phyloP scores from a whole-genome alignment of 2,888 invertebrate species.

The Drosophila recens region DNA sequence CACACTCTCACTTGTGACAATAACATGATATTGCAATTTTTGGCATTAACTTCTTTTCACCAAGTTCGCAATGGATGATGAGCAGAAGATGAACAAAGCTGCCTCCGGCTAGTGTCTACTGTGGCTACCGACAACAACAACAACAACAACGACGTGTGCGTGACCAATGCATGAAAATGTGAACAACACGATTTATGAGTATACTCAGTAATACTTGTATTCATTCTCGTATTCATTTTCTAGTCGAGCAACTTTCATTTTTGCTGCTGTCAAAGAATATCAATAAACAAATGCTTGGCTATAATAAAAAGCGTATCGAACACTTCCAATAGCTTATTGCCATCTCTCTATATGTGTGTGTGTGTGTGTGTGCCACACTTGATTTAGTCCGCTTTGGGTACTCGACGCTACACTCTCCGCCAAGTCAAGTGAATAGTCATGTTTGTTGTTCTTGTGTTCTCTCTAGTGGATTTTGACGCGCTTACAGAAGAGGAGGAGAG shows the following conservation, averaged over 20 bases:
- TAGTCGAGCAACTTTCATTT: slow-evolving; percentile 73
- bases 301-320: slow-evolving; percentile 65
- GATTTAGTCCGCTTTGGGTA: slow-evolving; percentile 62
- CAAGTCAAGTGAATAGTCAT: slow-evolving; percentile 54
- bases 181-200: slow-evolving; percentile 50
- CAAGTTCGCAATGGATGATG: slow-evolving; percentile 25
- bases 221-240: slow-evolving; percentile 30
- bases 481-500: slow-evolving; percentile 39
- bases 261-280: slow-evolving; percentile 68
- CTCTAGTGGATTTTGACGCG: slow-evolving; percentile 68
- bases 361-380: slow-evolving; percentile 47
- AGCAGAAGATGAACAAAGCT: slow-evolving; percentile 32
- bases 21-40: slow-evolving; percentile 74
- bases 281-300: slow-evolving; percentile 50
- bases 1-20: slow-evolving; percentile 64
- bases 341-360: slow-evolving; percentile 42
- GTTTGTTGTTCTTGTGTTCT: slow-evolving; percentile 39
- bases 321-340: slow-evolving; percentile 66
- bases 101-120: slow-evolving; percentile 46
- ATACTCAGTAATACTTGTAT: slow-evolving; percentile 22
- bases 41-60: slow-evolving; percentile 72
- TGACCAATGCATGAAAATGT: slow-evolving; percentile 54
- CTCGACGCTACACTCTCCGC: slow-evolving; percentile 41
- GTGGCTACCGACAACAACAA: slow-evolving; percentile 2
- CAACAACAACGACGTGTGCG: slow-evolving; percentile 26